These are phyloP conservation scores for Oceanites oceanicus DNA, from an alignment of 2,113 vertebrate species.

Conservation along the genomic window DNA sequence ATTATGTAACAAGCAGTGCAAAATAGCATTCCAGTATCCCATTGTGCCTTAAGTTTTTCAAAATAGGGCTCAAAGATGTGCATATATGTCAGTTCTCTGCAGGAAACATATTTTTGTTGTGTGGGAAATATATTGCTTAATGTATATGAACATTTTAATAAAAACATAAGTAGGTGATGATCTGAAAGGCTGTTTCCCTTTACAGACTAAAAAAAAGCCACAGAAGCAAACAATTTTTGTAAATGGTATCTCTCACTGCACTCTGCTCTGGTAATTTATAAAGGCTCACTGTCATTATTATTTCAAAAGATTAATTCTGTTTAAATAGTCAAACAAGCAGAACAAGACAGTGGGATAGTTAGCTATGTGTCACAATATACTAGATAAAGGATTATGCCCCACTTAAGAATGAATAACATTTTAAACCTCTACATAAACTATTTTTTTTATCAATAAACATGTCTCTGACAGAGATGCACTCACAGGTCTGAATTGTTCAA, in stretches of 20 bases:
- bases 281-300: background rate
- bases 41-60: background rate
- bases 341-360: background rate
- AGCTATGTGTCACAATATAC: constrained; percentile 34
- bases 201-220: background rate
- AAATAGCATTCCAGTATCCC: background rate
- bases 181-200: background rate
- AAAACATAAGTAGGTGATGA: background rate
- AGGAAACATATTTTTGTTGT: background rate
- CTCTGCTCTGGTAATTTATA: background rate
- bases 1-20: background rate
- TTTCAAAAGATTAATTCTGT: constrained; percentile 23
- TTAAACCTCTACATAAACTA: constrained; percentile 67
- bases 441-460: constrained; percentile 68
- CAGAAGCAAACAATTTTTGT: background rate
- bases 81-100: background rate
- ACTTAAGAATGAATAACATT: constrained; percentile 62
- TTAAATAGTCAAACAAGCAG: constrained; percentile 35
- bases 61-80: background rate
- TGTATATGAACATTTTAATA: background rate
- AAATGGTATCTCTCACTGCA: background rate
- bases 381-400: constrained; percentile 53
- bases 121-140: background rate
- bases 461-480: constrained; percentile 47
- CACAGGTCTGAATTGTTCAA: constrained; percentile 64